phyloP scores from a whole-genome alignment of 2,888 invertebrate species.

The Callinectes sapidus region DNA sequence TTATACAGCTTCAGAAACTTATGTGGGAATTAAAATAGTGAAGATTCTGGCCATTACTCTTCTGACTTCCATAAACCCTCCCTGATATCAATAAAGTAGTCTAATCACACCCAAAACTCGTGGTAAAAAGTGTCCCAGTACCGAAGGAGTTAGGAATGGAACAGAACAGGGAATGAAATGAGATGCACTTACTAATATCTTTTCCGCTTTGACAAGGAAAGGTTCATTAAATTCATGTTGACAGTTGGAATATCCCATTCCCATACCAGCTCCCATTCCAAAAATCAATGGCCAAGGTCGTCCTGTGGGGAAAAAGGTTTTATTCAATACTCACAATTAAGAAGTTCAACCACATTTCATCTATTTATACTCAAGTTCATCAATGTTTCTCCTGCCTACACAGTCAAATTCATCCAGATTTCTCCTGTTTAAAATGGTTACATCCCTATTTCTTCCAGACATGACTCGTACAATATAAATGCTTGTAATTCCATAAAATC shows the following conservation, averaged over 20 bases:
- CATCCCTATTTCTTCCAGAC: not conserved
- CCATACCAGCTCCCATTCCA: slow-evolving; percentile 92
- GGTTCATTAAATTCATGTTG: slow-evolving; percentile 81
- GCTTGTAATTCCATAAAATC: not conserved
- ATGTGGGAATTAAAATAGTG: no score
- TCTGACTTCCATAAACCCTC: no score
- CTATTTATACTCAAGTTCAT: not conserved
- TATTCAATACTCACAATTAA: not conserved
- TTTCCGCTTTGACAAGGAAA: slow-evolving; percentile 75
- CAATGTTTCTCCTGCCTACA: not conserved
- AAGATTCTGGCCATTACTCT: no score
- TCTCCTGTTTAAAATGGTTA: not conserved
- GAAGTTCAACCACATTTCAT: not conserved
- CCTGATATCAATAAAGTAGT: no score
- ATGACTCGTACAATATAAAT: not conserved
- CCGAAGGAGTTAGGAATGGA: no score
- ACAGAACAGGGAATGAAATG: not conserved
- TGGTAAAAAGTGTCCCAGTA: no score
- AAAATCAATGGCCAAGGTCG: slow-evolving; percentile 91
- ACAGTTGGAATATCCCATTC: slow-evolving; percentile 92
- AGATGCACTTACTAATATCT: slow-evolving; percentile 74
- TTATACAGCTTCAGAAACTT: no score
- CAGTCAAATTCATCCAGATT: no score
- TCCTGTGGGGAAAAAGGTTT: slow-evolving; percentile 77
- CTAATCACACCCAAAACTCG: no score